Percentiles rank a stretch among this genome's conserved stretches.
phyloP scores from a whole-genome alignment of 2,113 vertebrate genomes.

The Castor canadensis region DNA sequence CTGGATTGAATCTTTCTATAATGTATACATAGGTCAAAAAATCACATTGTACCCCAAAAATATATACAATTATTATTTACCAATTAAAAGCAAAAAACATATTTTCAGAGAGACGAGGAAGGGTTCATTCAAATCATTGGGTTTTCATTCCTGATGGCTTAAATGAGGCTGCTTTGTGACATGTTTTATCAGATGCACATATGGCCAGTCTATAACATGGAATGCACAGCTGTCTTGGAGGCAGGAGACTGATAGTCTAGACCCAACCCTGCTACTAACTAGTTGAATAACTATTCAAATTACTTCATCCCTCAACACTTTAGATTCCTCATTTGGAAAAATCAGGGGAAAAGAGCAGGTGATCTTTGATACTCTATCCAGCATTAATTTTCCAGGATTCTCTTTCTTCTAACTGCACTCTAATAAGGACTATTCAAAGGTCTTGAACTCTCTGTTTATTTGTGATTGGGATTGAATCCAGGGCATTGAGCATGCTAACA shows the following conservation, averaged over 20 bases:
- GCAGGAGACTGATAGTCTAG: background rate
- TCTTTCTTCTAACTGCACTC: background rate
- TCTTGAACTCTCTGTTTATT: background rate
- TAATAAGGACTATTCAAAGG: background rate
- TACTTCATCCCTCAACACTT: background rate
- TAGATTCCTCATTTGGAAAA: constrained; percentile 23
- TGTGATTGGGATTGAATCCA: background rate
- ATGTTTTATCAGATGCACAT: background rate
- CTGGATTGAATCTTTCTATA: background rate
- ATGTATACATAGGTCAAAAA: background rate
- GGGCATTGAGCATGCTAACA: background rate
- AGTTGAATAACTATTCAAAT: background rate
- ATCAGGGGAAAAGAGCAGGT: background rate
- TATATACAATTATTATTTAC: background rate
- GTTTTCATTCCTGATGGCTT: constrained; percentile 54
- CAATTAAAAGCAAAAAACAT: background rate
- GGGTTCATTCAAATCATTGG: constrained; percentile 6
- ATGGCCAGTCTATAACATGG: background rate
- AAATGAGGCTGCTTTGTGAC: constrained; percentile 12
- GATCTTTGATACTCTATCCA: background rate
- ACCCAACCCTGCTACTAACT: background rate
- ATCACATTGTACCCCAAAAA: background rate
- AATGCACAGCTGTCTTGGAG: background rate
- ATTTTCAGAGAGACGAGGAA: constrained; percentile 12
- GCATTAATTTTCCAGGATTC: constrained; percentile 2